Evolutionary conservation across 1,140 invertebrate genomes (phyloP).

Genomic region (Tetranychus urticae): DNA sequence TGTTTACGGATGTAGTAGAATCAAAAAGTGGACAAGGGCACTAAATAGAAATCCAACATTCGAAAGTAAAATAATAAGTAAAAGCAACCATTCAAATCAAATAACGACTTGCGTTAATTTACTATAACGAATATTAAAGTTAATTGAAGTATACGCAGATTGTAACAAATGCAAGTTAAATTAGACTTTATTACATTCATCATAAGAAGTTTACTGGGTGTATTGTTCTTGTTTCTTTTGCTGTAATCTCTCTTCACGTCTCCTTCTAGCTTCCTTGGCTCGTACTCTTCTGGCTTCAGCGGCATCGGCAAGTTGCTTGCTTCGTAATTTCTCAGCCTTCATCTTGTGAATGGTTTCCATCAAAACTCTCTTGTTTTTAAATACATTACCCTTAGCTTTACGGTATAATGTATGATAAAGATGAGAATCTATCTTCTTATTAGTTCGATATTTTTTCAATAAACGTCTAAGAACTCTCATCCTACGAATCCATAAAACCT

Average conservation of each 20-base stretch:
- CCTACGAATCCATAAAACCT: conserved; percentile 92
- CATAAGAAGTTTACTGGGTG: no score
- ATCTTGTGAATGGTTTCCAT: conserved; percentile 99
- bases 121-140: no score
- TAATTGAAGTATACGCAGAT: no score
- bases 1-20: no score
- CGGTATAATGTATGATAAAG: conserved; percentile 94
- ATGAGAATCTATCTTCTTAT: conserved; percentile 97
- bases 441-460: conserved; percentile 86
- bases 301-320: conserved; percentile 90
- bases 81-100: no score
- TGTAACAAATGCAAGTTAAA: no score
- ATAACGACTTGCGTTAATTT: no score
- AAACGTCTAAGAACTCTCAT: conserved; percentile 86
- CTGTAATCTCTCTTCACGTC: conserved; percentile 58
- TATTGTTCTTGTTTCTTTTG: neutral
- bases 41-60: no score
- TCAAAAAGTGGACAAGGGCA: no score
- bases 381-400: conserved; percentile 94
- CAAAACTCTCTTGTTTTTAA: conserved; percentile 97
- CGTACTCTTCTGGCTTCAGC: conserved; percentile 84
- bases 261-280: conserved; percentile 82
- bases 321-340: conserved; percentile 92
- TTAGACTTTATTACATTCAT: no score
- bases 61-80: no score